These are phyloP conservation scores for Tetramorium simillimum DNA, from an alignment of 1,140 invertebrate genomes.

Conservation along the genomic window DNA sequence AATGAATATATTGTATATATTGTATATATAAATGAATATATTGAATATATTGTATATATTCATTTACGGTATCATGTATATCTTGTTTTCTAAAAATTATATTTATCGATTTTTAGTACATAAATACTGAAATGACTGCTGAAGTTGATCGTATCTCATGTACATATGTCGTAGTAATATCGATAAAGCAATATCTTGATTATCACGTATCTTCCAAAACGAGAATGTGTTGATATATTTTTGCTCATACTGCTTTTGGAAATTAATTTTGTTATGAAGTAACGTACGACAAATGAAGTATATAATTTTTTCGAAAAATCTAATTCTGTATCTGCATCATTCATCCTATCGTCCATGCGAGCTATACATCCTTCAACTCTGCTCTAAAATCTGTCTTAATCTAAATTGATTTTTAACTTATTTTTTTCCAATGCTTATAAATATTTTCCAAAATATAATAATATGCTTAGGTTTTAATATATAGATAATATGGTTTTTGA, in stretches of 20 bases:
- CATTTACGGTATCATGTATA: not conserved
- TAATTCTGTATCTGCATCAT: not conserved
- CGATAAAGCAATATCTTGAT: conserved; percentile 43
- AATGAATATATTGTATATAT: too few relatives aligned
- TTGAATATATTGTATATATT: too few relatives aligned
- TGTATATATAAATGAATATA: too few relatives aligned
- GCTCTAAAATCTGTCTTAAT: not conserved
- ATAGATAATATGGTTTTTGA: not conserved
- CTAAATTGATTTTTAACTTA: not conserved
- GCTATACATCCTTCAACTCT: not conserved
- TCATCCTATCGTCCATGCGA: not conserved
- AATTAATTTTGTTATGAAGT: conserved; percentile 33
- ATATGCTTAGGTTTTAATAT: not conserved
- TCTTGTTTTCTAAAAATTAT: conserved; percentile 33
- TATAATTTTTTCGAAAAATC: conserved; percentile 48
- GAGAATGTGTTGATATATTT: conserved; percentile 48
- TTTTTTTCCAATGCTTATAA: not conserved
- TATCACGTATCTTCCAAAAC: conserved; percentile 41
- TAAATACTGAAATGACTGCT: not conserved
- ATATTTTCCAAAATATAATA: not conserved
- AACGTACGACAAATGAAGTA: conserved; percentile 16
- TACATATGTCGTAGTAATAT: conserved; percentile 23
- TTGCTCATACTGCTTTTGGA: conserved; percentile 8
- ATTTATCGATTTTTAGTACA: conserved; percentile 42
- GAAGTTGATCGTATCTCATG: not conserved